Base-by-base conservation (phyloP, 2,797 vertebrate species). In the Tokudaia muenninki region DNA sequence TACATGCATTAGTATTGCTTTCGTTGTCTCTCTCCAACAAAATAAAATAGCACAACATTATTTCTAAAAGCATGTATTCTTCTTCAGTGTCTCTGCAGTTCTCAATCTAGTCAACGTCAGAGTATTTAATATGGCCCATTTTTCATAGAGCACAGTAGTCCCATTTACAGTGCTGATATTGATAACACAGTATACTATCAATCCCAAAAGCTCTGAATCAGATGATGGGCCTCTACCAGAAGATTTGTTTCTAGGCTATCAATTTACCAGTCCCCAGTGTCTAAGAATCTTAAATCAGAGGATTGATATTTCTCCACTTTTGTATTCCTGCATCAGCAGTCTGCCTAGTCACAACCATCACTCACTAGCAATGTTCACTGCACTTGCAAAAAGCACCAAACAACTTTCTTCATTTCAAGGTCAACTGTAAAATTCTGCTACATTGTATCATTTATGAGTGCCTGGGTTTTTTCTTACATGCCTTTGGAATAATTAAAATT, bases 81-180 rank as follows among this genome's bases (percentile, higher is more conserved):
- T 98, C 98, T 97, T 98, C 90, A 97, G 97, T 98, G 97, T 98
- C 98, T 98, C 97, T 98, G 98, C 98, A 98, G 98, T 98, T 98
- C 98, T 99, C 98, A 98, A 98, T 99, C 98, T 98, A 98, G 98
- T 98, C 98, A 97, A 95, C 98, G 98, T 99, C 98, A 98, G 98
- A 96, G 97, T 98, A 98, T 98, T 99, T 99, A 99, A 98, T 98
- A 98, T 97, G 97, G 98, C 94, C 97, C 98, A 99, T 99, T 98
- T 98, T 98, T 99, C 98, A 98, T 97, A 98, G 98, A 98, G 97
- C 98, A 98, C 65, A 98, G 98, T 98, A 97, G 80, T 98, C 97
- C 97, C 98, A 98, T 99, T 99, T 99, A 98, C 98, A 97, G 98
- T 98, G 97, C 96, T 55, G 98, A 99, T 98, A 99, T 98, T 98